A percentile compares a stretch with the other conserved stretches of the same genome.
phyloP scores from a whole-genome alignment of 2,888 invertebrate species.

The Tanytarsus gracilentus region DNA sequence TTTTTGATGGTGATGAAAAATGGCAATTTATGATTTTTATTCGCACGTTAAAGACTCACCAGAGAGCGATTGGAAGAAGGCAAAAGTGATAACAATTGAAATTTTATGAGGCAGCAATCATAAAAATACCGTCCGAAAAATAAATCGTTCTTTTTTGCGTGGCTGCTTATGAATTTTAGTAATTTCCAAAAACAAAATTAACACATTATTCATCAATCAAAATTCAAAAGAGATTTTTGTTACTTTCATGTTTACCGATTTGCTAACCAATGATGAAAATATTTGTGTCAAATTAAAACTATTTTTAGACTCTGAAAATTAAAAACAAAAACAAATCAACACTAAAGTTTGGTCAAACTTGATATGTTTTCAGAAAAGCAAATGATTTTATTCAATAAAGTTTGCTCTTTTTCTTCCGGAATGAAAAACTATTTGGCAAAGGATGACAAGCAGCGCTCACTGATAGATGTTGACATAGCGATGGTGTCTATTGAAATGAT shows the following conservation, averaged over 20 bases:
- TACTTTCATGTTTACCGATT: too few relatives aligned
- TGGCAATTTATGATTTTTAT: slow-evolving; percentile 3
- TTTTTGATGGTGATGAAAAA: background rate
- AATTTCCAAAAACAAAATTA: slow-evolving; percentile 11
- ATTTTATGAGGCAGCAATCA: slow-evolving; percentile 13
- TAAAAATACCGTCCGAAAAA: background rate
- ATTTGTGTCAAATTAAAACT: too few relatives aligned
- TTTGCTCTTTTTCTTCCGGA: too few relatives aligned
- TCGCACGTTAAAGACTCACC: background rate
- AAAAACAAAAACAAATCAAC: too few relatives aligned
- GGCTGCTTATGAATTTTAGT: background rate
- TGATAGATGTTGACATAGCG: background rate
- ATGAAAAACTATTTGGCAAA: too few relatives aligned
- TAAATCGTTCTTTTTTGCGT: slow-evolving; percentile 3
- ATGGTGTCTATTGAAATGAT: slow-evolving; percentile 5
- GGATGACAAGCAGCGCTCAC: too few relatives aligned
- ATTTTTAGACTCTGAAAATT: too few relatives aligned
- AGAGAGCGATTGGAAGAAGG: background rate
- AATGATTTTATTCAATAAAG: too few relatives aligned
- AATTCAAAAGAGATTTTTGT: slow-evolving; percentile 5
- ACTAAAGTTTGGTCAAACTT: too few relatives aligned
- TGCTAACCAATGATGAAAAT: too few relatives aligned
- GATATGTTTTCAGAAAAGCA: too few relatives aligned
- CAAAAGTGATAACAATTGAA: slow-evolving; percentile 7
- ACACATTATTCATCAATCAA: slow-evolving; percentile 14